Evolutionary conservation across 2,113 vertebrate genomes (phyloP).

Genomic region (Laterallus jamaicensis): DNA sequence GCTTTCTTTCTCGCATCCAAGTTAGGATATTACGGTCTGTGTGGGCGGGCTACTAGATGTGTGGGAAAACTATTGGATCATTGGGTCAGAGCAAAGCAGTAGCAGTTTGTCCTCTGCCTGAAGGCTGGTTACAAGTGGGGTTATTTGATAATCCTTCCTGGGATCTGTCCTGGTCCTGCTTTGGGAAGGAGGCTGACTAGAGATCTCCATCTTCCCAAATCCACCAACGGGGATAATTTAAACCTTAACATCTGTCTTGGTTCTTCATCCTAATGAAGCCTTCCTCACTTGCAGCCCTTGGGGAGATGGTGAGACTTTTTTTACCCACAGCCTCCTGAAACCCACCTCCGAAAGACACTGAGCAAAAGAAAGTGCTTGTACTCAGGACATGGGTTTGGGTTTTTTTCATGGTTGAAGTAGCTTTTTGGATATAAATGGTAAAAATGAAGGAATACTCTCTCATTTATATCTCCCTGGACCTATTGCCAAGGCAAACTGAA

Average conservation of each 20-base stretch:
- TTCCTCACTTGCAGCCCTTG: neutral
- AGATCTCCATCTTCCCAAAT: neutral
- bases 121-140: neutral
- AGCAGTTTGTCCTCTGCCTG: neutral
- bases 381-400: neutral
- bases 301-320: neutral
- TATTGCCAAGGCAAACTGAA: neutral
- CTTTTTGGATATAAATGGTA: neutral
- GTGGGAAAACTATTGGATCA: neutral
- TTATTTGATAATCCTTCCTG: neutral
- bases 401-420: neutral
- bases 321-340: neutral
- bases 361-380: neutral
- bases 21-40: neutral
- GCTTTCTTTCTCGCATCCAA: neutral
- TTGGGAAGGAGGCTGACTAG: neutral
- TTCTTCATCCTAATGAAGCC: neutral
- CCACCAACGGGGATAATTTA: neutral
- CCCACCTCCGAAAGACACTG: neutral
- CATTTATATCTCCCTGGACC: neutral
- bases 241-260: neutral
- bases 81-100: neutral
- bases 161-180: neutral
- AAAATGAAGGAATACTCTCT: neutral
- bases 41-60: neutral